Evolutionary conservation across 2,113 vertebrate genomes (phyloP).

Genomic region (Lynx canadensis): DNA sequence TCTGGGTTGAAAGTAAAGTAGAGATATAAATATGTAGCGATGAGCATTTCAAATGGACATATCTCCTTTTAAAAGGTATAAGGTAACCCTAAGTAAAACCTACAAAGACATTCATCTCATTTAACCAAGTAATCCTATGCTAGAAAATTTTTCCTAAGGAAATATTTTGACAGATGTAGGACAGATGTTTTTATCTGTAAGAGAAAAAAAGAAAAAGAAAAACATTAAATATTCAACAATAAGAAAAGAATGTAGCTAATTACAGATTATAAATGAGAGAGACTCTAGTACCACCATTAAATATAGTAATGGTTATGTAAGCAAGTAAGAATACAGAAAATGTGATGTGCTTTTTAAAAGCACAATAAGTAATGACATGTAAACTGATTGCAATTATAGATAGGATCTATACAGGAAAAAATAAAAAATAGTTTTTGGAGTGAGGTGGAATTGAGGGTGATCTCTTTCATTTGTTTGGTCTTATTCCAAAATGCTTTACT

Average conservation of each 20-base stretch:
- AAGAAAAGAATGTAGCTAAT: conserved; percentile 25
- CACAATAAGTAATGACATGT: not conserved
- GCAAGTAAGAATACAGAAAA: not conserved
- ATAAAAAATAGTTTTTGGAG: not conserved
- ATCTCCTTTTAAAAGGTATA: not conserved
- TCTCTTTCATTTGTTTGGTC: not conserved
- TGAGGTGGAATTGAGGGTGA: not conserved
- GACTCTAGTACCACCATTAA: not conserved
- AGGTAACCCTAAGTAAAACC: conserved; percentile 7
- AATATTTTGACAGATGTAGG: conserved; percentile 75
- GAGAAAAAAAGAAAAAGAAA: not conserved
- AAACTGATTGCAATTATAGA: not conserved
- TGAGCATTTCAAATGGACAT: not conserved
- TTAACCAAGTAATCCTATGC: conserved; percentile 50
- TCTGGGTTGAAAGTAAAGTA: not conserved
- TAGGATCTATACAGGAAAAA: not conserved
- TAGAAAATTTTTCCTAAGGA: conserved; percentile 61
- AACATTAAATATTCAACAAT: conserved; percentile 9
- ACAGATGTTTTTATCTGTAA: conserved; percentile 63
- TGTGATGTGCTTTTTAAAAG: not conserved
- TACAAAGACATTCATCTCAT: conserved; percentile 34
- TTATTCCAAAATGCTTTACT: not conserved
- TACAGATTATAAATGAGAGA: not conserved
- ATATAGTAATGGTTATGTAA: not conserved
- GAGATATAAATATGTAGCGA: not conserved